Conservation (phyloP, 2,797 vertebrate genomes). For the Spinus pinus region DNA sequence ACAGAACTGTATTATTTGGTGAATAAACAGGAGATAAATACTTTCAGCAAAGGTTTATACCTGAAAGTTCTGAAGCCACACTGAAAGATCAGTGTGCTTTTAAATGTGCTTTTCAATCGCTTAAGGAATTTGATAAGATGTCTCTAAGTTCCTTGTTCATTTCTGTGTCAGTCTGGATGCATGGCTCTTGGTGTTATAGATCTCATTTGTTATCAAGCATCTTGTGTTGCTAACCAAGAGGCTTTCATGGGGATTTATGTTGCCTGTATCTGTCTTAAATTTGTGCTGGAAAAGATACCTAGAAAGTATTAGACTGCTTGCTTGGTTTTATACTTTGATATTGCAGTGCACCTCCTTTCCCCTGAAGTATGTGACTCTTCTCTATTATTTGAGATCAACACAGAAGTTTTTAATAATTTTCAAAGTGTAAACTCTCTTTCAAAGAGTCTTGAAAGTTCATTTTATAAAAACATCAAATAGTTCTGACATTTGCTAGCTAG, state of each 20-base stretch:
- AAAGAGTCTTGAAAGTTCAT: constrained; percentile 68
- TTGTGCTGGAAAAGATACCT: not conserved
- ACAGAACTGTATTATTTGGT: not conserved
- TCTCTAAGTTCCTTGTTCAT: not conserved
- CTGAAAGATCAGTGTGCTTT: not conserved
- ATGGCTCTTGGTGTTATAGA: not conserved
- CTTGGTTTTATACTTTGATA: not conserved
- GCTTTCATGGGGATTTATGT: not conserved
- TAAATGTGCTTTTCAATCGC: not conserved
- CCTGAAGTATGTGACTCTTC: not conserved
- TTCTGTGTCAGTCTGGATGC: not conserved
- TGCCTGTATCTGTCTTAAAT: not conserved
- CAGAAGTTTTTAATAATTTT: constrained; percentile 73
- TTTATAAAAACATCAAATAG: constrained; percentile 73
- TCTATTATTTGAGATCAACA: constrained; percentile 53
- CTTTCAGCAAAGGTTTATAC: not conserved
- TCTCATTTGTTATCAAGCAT: not conserved
- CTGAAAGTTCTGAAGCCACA: not conserved
- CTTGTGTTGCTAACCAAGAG: not conserved
- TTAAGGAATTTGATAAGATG: not conserved
- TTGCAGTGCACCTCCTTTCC: not conserved
- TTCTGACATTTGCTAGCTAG: constrained; percentile 75
- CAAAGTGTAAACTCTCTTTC: constrained; percentile 69
- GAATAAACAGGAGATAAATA: not conserved
- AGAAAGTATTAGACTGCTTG: not conserved